Evolutionary conservation across 53 echinoderm and acorn worm species (phyloP).

Genomic region (Actinopyga echinites): DNA sequence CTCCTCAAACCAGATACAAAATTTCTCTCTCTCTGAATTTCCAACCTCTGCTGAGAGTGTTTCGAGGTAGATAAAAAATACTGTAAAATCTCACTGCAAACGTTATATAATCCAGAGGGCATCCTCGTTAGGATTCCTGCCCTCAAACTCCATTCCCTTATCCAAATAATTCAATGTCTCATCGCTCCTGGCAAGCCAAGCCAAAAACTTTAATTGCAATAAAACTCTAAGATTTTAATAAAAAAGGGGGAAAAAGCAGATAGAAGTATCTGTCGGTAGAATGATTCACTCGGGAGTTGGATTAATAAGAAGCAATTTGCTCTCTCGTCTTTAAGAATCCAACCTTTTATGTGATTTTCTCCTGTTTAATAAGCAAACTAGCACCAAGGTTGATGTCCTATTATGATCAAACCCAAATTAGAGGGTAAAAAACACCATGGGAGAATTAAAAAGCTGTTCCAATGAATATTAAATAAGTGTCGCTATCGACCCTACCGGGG

Average conservation of each 20-base stretch:
- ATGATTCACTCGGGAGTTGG: conserved; percentile 38
- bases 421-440: conserved; percentile 31
- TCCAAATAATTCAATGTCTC: conserved; percentile 34
- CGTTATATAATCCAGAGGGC: conserved; percentile 29
- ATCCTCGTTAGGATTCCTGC: conserved; percentile 29
- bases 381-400: conserved; percentile 36
- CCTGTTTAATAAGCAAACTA: conserved; percentile 39
- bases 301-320: conserved; percentile 42
- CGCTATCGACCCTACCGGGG: conserved; percentile 23
- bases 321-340: conserved; percentile 37
- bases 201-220: conserved; percentile 41
- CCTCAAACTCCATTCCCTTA: conserved; percentile 33
- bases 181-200: conserved; percentile 34
- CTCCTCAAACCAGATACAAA: too few species aligned
- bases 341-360: conserved; percentile 43
- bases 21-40: too few species aligned
- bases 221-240: conserved; percentile 44
- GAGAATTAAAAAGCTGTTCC: conserved; percentile 31
- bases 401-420: conserved; percentile 41
- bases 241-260: conserved; percentile 37
- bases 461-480: conserved; percentile 43
- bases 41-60: too few species aligned
- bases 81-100: background rate
- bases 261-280: conserved; percentile 37
- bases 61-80: too few species aligned